Base-by-base conservation (phyloP, 1,140 invertebrate species). In the Vanessa tameamea region DNA sequence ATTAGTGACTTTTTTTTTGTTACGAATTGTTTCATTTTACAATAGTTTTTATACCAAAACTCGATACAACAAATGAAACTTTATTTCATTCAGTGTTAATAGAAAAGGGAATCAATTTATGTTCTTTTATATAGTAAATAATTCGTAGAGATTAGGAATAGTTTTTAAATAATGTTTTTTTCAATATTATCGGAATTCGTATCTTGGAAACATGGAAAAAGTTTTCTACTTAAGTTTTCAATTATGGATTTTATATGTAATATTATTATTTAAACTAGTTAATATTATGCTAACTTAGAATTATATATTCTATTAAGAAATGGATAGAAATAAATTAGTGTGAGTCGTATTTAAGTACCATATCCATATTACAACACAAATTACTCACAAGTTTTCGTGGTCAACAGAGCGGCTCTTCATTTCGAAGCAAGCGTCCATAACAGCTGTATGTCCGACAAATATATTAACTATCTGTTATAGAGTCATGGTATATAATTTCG, bases 401-500 rank as follows among this genome's bases (percentile, higher is more conserved):
- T 73, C 81, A 85, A 67, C 82, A 78, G 77, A 85, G 77, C 84
- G 82, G 76, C 66, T 75, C 87, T 87, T 87, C 82, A 89, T 83
- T 84, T 78, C 79, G 80, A 76, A 82, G 83, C 86, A 57, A 57
- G 85, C 68, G 73, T 79, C 80, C 83, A 66, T 80, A 31, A 61
- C 57, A 70, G 77, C 23, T 50, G 48, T 50, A 23, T 79, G 80
- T 78, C 82, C 81, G 79, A 86, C 82, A 87, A 87, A 90, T 88
- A 85, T 88, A 88, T 87, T 87, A 89, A 85, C 78, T 84, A 82
- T 83, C 83, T 85, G 78, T 83, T 78, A 87, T 87, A 83, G 77
- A 78, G 77, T 66, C 64, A 69, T 68, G 76, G 79, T 87, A 78
- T 84, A 79, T 87, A 87, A 87, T 87, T 89, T 87, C 82, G 76